Evolutionary conservation across 2,113 vertebrate species (phyloP).

Genomic region (Tricholaema leucomelas): DNA sequence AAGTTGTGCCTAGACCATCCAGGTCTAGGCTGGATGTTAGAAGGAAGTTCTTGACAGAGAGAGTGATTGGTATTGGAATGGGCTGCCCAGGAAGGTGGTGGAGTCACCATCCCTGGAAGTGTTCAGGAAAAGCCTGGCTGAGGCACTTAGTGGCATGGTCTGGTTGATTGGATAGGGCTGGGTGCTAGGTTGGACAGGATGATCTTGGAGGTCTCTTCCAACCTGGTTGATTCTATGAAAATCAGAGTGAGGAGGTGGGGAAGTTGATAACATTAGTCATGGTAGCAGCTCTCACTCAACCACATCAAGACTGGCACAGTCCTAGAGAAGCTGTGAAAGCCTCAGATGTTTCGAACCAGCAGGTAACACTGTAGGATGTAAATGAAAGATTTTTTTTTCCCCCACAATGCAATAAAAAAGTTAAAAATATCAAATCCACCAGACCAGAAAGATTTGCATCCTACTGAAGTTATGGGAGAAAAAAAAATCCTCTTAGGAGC

Average conservation of each 20-base stretch:
- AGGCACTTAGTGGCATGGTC: too few relatives aligned
- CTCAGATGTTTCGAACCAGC: background rate
- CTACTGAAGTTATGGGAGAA: background rate
- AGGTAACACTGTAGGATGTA: background rate
- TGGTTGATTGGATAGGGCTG: too few relatives aligned
- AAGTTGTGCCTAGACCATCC: too few relatives aligned
- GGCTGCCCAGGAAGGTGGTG: too few relatives aligned
- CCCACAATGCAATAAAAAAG: background rate
- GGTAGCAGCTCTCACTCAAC: fast-evolving
- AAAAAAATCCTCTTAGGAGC: background rate
- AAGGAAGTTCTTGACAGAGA: too few relatives aligned
- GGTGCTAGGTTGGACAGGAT: too few relatives aligned
- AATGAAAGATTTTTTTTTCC: background rate
- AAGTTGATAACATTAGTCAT: fast-evolving
- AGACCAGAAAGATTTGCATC: background rate
- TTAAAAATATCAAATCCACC: background rate
- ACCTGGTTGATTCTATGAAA: too few relatives aligned
- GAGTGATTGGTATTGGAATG: too few relatives aligned
- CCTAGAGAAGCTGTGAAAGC: background rate
- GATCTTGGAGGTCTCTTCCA: too few relatives aligned
- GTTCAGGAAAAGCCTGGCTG: too few relatives aligned
- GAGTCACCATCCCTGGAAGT: too few relatives aligned
- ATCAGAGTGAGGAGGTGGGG: background rate
- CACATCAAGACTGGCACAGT: background rate
- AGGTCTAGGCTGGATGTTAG: too few relatives aligned